phyloP scores from a whole-genome alignment of 2,888 invertebrate species.

The Tubiluchus corallicola region DNA sequence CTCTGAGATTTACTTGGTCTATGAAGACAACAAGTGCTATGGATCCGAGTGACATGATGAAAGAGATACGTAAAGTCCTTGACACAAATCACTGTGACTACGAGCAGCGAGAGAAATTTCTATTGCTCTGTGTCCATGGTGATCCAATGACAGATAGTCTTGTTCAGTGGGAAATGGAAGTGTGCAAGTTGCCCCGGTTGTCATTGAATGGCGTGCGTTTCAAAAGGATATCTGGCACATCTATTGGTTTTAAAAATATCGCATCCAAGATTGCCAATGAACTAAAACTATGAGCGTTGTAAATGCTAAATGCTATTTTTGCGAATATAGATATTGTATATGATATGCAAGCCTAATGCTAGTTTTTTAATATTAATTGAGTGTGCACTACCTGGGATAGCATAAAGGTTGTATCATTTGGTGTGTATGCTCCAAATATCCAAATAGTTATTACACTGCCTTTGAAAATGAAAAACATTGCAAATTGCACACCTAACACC shows the following conservation, averaged over 20 bases:
- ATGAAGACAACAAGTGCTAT: constrained; percentile 99
- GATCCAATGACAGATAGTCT: constrained; percentile 96
- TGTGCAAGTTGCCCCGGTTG: constrained; percentile 87
- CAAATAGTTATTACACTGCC: too few relatives aligned
- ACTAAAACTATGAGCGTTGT: constrained; percentile 79
- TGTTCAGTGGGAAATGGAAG: constrained; percentile 53
- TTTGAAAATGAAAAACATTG: too few relatives aligned
- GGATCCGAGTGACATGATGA: constrained; percentile 98
- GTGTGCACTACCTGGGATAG: too few relatives aligned
- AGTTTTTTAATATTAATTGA: too few relatives aligned
- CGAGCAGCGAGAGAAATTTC: constrained; percentile 93
- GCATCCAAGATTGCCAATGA: constrained; percentile 99
- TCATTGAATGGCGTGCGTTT: constrained; percentile 89
- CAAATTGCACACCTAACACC: too few relatives aligned
- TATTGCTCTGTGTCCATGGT: constrained; percentile 92
- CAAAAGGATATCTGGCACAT: constrained; percentile 50
- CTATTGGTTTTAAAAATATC: constrained; percentile 98
- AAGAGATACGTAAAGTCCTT: constrained; percentile 54
- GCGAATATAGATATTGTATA: too few relatives aligned
- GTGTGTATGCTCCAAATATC: too few relatives aligned
- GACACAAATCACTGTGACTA: constrained; percentile 99
- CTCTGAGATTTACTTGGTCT: constrained; percentile 97
- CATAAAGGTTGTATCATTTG: too few relatives aligned
- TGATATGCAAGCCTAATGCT: too few relatives aligned
- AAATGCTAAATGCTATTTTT: too few relatives aligned